Evolutionary conservation across 2,113 vertebrate genomes (phyloP).

Genomic region (Clarias gariepinus): DNA sequence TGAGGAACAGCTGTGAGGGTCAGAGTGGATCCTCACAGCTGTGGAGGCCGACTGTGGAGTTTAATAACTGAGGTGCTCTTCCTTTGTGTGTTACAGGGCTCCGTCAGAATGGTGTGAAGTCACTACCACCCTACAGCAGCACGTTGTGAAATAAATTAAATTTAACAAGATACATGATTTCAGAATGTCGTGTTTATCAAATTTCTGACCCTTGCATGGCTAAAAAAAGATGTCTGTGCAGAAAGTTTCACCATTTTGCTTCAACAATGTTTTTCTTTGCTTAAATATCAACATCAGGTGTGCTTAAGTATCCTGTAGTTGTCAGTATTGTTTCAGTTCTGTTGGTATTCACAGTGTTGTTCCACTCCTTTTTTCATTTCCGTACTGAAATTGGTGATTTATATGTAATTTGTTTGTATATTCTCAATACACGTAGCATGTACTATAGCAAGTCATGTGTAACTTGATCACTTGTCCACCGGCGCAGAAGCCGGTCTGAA

Average conservation of each 20-base stretch:
- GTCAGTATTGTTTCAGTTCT: slow-evolving; percentile 29
- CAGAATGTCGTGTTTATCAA: background rate
- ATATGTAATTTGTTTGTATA: background rate
- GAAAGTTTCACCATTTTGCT: background rate
- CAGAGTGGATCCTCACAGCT: slow-evolving; percentile 44
- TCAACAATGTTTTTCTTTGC: background rate
- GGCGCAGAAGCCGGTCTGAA: background rate
- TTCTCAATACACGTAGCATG: background rate
- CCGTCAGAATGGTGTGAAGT: background rate
- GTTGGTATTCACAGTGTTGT: too few relatives aligned
- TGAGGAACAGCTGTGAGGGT: slow-evolving; percentile 39
- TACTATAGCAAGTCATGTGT: too few relatives aligned
- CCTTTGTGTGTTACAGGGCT: background rate
- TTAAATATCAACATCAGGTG: background rate
- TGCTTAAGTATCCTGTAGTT: slow-evolving; percentile 27
- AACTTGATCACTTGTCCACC: background rate
- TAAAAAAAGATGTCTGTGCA: background rate
- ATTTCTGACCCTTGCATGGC: background rate
- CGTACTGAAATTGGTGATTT: background rate
- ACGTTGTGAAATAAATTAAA: background rate
- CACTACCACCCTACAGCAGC: background rate
- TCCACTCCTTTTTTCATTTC: background rate
- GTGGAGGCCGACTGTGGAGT: slow-evolving; percentile 30
- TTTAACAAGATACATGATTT: background rate
- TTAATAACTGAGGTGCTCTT: background rate